Evolutionary conservation across 2,113 vertebrate genomes (phyloP).

Genomic region (Myocastor coypus): DNA sequence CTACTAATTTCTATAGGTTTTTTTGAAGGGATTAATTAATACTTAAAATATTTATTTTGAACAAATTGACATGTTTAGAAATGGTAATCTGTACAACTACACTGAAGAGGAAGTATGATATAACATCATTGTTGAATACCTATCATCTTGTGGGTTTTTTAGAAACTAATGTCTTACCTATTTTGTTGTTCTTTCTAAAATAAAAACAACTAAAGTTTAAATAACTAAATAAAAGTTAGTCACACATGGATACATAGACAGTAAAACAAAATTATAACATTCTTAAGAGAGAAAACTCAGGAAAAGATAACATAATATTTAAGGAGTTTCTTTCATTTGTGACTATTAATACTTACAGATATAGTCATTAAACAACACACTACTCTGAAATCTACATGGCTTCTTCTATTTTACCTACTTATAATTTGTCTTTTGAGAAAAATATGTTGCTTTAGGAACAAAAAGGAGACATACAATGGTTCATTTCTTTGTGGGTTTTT

Average conservation of each 20-base stretch:
- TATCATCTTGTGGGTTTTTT: too few species aligned
- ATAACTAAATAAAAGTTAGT: not conserved
- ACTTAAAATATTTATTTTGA: too few species aligned
- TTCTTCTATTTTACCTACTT: conserved; percentile 67
- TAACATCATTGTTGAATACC: too few species aligned
- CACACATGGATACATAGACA: not conserved
- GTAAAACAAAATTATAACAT: not conserved
- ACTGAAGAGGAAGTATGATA: too few species aligned
- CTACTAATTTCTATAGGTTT: too few species aligned
- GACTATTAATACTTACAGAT: not conserved
- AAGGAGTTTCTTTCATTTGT: not conserved
- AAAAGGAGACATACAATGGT: not conserved
- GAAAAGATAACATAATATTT: not conserved
- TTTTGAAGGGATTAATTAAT: too few species aligned
- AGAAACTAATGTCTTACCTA: too few species aligned
- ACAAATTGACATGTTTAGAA: too few species aligned
- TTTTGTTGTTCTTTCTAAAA: too few species aligned
- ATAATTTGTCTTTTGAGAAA: conserved; percentile 47
- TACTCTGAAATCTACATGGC: conserved; percentile 23
- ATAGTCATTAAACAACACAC: not conserved
- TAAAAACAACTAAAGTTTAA: too few species aligned
- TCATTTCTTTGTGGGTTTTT: not conserved
- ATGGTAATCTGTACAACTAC: too few species aligned
- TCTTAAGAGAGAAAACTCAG: conserved; percentile 1
- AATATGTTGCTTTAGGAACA: not conserved